Conservation (phyloP, 2,888 invertebrate species). For the Hemicrepidius hirtus region DNA sequence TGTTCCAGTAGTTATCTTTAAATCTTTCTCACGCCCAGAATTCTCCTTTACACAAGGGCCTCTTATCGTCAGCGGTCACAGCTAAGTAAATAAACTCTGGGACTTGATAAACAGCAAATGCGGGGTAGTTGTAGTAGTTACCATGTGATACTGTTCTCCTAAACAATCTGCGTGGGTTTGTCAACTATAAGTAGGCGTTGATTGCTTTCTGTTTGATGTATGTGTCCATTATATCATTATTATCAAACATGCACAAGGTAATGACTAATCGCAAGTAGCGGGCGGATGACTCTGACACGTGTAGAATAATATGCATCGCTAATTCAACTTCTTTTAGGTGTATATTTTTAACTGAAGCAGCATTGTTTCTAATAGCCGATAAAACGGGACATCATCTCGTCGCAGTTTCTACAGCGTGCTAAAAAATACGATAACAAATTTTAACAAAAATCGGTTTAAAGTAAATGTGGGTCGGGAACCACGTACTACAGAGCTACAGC, state of each 20-base stretch:
- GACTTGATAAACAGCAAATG: conserved; percentile 23
- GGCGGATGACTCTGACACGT: neutral
- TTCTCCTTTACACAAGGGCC: conserved; percentile 18
- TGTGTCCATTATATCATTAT: conserved; percentile 13
- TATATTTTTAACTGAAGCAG: too few species aligned
- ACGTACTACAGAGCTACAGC: too few species aligned
- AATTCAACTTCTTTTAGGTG: too few species aligned
- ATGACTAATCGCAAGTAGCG: conserved; percentile 11
- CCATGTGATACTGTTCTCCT: conserved; percentile 25
- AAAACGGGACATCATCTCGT: too few species aligned
- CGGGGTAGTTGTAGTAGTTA: conserved; percentile 1
- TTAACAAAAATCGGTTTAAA: too few species aligned
- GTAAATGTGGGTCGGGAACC: too few species aligned
- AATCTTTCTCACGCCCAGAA: conserved; percentile 8
- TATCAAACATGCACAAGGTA: conserved; percentile 16
- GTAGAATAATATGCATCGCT: neutral
- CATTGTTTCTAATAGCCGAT: too few species aligned
- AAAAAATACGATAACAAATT: too few species aligned
- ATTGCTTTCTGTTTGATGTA: conserved; percentile 20
- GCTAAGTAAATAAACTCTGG: conserved; percentile 28
- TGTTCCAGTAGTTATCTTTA: neutral
- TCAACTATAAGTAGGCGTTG: conserved; percentile 26
- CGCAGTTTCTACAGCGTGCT: too few species aligned
- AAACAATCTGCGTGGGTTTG: conserved; percentile 31
- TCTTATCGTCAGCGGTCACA: conserved; percentile 20